A percentile compares a stretch with the other conserved stretches of the same genome.
phyloP scores from a whole-genome alignment of 1,140 invertebrate genomes.

The Drosophila erecta region DNA sequence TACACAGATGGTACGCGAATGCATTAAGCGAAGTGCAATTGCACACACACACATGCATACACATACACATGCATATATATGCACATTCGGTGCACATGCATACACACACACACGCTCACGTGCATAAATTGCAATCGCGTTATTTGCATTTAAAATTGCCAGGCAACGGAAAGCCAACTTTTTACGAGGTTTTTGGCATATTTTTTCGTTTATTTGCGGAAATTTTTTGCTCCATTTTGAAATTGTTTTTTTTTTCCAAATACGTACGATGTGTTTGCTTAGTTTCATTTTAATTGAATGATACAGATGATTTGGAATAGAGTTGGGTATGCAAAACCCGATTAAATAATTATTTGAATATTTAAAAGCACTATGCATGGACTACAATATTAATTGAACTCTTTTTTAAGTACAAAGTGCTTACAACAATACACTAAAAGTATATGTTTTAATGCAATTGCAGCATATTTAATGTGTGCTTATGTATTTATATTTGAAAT shows the following conservation, averaged over 20 bases:
- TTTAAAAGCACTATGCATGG: background rate
- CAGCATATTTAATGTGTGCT: too few relatives aligned
- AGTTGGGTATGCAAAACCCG: background rate
- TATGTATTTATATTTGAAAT: too few relatives aligned
- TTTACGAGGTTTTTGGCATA: constrained; percentile 53
- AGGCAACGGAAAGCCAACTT: constrained; percentile 68
- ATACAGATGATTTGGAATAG: constrained; percentile 7
- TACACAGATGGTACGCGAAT: constrained; percentile 8
- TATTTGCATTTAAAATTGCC: constrained; percentile 71
- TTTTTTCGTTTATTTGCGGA: constrained; percentile 58
- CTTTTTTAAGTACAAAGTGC: background rate
- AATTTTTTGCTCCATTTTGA: constrained; percentile 38
- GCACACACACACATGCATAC: constrained; percentile 5
- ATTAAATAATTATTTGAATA: constrained; percentile 8
- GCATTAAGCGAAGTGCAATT: constrained; percentile 15
- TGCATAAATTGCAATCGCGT: constrained; percentile 38
- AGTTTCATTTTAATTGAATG: constrained; percentile 40
- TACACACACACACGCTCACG: constrained; percentile 10
- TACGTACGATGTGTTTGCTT: constrained; percentile 15
- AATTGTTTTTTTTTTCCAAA: constrained; percentile 52
- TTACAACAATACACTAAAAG: too few relatives aligned
- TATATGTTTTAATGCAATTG: too few relatives aligned
- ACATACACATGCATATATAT: background rate
- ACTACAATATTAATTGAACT: constrained; percentile 15
- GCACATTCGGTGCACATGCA: background rate